Conservation (phyloP, 2,113 vertebrate genomes). For the Vulpes vulpes region DNA sequence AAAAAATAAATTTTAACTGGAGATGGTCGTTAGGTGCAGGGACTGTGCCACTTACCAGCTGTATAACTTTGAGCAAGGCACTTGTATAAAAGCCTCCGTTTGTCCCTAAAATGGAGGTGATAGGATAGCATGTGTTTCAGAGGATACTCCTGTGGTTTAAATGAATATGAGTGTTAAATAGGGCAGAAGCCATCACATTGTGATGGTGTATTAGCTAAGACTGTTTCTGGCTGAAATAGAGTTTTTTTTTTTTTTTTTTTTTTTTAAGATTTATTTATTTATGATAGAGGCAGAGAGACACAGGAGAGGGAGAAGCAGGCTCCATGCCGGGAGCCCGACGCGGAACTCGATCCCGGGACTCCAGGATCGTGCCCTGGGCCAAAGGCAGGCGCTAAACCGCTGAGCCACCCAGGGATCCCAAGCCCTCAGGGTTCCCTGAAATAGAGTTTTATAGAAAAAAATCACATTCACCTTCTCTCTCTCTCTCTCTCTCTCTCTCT, state of each 20-base stretch:
- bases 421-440: background rate
- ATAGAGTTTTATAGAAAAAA: conserved; percentile 53
- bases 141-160: background rate
- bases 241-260: background rate
- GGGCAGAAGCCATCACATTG: background rate
- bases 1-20: conserved; percentile 23
- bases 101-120: background rate
- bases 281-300: too few relatives aligned
- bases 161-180: background rate
- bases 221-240: conserved; percentile 19
- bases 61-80: conserved; percentile 24
- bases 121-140: conserved; percentile 2
- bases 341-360: too few relatives aligned
- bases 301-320: too few relatives aligned
- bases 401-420: too few relatives aligned
- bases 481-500: too few relatives aligned
- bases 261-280: too few relatives aligned
- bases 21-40: background rate
- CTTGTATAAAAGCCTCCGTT: background rate
- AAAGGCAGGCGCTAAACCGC: too few relatives aligned
- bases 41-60: background rate
- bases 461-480: background rate
- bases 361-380: too few relatives aligned
- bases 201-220: background rate
- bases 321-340: too few relatives aligned